Evolutionary conservation across 2,113 vertebrate genomes (phyloP).

Genomic region (Mobula hypostoma): DNA sequence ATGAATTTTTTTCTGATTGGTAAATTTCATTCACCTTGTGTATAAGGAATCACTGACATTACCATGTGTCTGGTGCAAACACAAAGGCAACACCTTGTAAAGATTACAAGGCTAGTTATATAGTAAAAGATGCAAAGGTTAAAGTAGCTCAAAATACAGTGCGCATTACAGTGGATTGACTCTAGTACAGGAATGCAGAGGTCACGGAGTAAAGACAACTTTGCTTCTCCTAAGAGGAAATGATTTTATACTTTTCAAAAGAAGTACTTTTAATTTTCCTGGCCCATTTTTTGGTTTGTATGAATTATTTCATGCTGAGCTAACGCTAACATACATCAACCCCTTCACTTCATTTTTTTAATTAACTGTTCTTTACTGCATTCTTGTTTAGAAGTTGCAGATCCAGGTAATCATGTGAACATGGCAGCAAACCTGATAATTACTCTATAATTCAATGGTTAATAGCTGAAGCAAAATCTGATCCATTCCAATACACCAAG

Average conservation of each 20-base stretch:
- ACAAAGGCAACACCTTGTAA: background rate
- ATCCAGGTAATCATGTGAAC: background rate
- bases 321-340: background rate
- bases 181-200: background rate
- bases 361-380: background rate
- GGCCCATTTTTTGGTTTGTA: background rate
- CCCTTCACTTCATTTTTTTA: background rate
- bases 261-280: background rate
- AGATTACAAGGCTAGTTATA: background rate
- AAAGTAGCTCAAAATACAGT: background rate
- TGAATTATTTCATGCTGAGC: background rate
- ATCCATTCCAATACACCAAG: background rate
- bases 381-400: conserved; percentile 6
- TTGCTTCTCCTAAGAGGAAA: background rate
- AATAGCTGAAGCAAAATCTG: conserved; percentile 1
- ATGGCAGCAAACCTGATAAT: background rate
- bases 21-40: background rate
- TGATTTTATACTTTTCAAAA: background rate
- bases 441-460: conserved; percentile 11
- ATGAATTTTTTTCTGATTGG: background rate
- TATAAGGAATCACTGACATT: background rate
- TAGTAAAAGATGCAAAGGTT: background rate
- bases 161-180: background rate
- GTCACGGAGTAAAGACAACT: background rate
- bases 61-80: background rate